Evolutionary conservation across 2,797 vertebrate species (phyloP).

Genomic region (Galago senegalensis): DNA sequence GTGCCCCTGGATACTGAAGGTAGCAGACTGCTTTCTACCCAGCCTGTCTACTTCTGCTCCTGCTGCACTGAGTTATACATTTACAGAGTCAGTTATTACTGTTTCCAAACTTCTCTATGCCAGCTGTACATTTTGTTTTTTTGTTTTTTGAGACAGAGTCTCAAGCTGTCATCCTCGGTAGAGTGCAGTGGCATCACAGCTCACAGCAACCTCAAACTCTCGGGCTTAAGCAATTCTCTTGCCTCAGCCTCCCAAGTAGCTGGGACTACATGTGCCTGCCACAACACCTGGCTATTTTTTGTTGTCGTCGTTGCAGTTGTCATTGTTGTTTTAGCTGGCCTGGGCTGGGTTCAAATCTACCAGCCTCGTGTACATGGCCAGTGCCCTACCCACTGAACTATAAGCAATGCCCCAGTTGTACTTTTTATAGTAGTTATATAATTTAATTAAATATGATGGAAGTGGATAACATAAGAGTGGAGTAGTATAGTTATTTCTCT

Average conservation of each 20-base stretch:
- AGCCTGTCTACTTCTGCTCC: background rate
- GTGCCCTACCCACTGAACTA: too few relatives aligned
- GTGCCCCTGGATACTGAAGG: fast-evolving
- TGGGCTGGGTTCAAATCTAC: too few relatives aligned
- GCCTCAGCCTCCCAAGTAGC: too few relatives aligned
- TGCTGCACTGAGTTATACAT: background rate
- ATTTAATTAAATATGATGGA: conserved; percentile 49
- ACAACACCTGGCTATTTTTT: too few relatives aligned
- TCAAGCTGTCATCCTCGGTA: too few relatives aligned
- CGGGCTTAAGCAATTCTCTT: too few relatives aligned
- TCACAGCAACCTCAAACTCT: too few relatives aligned
- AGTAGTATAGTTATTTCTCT: background rate
- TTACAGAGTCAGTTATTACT: background rate
- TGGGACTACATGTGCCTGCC: too few relatives aligned
- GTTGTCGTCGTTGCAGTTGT: too few relatives aligned
- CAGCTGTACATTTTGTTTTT: background rate
- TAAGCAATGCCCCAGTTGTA: background rate
- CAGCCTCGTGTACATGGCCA: too few relatives aligned
- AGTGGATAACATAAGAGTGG: conserved; percentile 18
- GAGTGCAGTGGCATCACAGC: too few relatives aligned
- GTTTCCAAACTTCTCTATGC: conserved; percentile 16
- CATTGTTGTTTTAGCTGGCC: too few relatives aligned
- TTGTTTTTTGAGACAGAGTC: background rate
- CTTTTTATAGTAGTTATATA: conserved; percentile 55
- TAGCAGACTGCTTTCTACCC: background rate